Evolutionary conservation across 1,140 invertebrate genomes (phyloP).

Genomic region (Hycleus phaleratus): DNA sequence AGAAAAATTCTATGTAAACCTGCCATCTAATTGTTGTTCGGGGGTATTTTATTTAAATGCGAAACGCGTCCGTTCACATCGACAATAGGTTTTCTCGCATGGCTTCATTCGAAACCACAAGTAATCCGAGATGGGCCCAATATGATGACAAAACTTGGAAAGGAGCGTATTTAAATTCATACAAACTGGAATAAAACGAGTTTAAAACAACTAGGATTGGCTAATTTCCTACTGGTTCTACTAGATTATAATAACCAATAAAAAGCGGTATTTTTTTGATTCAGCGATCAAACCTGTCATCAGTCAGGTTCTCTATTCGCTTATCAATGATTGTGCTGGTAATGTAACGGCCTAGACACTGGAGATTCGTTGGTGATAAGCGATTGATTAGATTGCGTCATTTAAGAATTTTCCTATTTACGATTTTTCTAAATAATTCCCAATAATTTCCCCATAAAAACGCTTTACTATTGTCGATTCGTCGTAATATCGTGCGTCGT

Average conservation of each 20-base stretch:
- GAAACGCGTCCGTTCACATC: conserved; percentile 16
- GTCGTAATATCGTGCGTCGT: neutral
- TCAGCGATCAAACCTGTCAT: neutral
- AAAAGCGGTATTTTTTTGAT: neutral
- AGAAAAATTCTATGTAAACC: conserved; percentile 3
- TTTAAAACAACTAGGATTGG: neutral
- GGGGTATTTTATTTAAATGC: conserved; percentile 17
- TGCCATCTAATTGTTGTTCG: conserved; percentile 23
- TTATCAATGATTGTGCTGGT: neutral
- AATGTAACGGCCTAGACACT: too few species aligned
- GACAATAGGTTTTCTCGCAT: conserved; percentile 26
- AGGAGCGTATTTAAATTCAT: conserved; percentile 17
- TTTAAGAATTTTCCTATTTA: neutral
- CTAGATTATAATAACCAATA: neutral
- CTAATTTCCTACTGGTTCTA: neutral
- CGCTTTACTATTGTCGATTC: neutral
- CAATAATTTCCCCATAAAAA: too few species aligned
- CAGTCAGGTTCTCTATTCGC: neutral
- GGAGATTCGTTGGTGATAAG: too few species aligned
- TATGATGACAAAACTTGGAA: conserved; percentile 16
- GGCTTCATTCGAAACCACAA: conserved; percentile 26
- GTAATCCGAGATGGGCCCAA: conserved; percentile 17
- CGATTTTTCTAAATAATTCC: neutral
- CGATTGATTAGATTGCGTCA: too few species aligned
- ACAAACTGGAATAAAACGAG: conserved; percentile 8